Percentiles rank a stretch among this genome's conserved stretches.
Conservation (phyloP, 1,140 invertebrate genomes). For the Ooceraea biroi region DNA sequence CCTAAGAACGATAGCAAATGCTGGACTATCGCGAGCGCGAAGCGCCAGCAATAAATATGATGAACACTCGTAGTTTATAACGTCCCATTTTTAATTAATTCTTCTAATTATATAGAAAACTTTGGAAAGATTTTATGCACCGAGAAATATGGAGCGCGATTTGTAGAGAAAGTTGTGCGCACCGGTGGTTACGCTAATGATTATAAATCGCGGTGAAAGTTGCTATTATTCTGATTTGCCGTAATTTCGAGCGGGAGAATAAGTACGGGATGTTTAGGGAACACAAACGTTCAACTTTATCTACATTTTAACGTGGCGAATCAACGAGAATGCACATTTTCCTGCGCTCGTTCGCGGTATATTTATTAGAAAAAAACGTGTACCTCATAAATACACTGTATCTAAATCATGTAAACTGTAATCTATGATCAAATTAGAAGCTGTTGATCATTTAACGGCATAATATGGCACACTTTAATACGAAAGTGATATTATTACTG, state of each 20-base stretch:
- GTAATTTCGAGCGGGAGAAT: constrained; percentile 39
- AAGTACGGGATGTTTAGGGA: constrained; percentile 42
- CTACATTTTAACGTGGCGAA: background rate
- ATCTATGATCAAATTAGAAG: background rate
- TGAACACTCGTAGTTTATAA: background rate
- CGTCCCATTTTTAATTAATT: constrained; percentile 17
- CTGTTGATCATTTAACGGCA: background rate
- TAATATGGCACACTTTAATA: background rate
- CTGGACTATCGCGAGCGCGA: background rate
- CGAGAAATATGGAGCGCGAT: constrained; percentile 57
- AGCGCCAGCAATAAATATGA: constrained; percentile 6
- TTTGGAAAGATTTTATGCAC: constrained; percentile 55
- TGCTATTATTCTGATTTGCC: constrained; percentile 47
- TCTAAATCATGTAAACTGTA: background rate
- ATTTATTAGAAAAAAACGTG: background rate
- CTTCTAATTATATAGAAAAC: constrained; percentile 56
- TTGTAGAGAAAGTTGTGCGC: constrained; percentile 52
- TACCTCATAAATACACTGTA: background rate
- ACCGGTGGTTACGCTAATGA: constrained; percentile 47
- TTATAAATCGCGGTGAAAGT: constrained; percentile 61
- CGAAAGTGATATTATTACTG: background rate
- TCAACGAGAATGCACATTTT: constrained; percentile 15
- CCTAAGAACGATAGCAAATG: constrained; percentile 24
- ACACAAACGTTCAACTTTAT: constrained; percentile 34
- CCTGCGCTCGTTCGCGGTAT: background rate